A percentile compares a stretch with the other conserved stretches of the same genome.
These are phyloP conservation scores for Oxytorus armatus DNA, from an alignment of 2,888 invertebrate species.

Conservation along the genomic window DNA sequence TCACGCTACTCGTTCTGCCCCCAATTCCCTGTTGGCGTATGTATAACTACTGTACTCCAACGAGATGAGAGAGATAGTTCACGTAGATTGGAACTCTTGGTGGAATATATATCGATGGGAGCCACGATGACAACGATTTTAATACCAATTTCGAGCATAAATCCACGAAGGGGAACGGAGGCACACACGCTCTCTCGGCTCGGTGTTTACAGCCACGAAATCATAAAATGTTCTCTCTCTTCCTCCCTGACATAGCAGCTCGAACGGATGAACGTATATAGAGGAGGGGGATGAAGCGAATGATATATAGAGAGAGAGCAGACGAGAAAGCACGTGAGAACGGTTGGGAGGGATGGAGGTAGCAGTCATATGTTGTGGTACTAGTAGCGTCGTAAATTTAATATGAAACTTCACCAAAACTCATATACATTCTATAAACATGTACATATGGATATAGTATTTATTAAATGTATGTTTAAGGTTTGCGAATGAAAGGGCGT, in stretches of 20 bases:
- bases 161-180: constrained; percentile 60
- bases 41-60: constrained; percentile 7
- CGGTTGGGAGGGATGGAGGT: constrained; percentile 39
- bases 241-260: constrained; percentile 2
- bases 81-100: constrained; percentile 20
- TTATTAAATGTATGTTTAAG: too few relatives aligned
- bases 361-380: constrained; percentile 34
- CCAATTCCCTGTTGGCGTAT: too few relatives aligned
- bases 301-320: constrained; percentile 52
- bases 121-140: constrained; percentile 71
- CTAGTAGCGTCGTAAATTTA: constrained; percentile 78
- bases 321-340: constrained; percentile 49
- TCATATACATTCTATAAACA: constrained; percentile 49
- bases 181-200: constrained; percentile 51
- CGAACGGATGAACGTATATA: constrained; percentile 2
- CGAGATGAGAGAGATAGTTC: constrained; percentile 2
- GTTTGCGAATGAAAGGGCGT: neutral
- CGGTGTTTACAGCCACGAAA: constrained; percentile 75
- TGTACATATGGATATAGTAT: constrained; percentile 17
- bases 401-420: constrained; percentile 81
- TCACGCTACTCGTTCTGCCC: too few relatives aligned
- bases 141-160: constrained; percentile 77
- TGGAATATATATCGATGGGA: constrained; percentile 47
- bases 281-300: constrained; percentile 37
- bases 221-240: constrained; percentile 75